phyloP scores from a whole-genome alignment of 2,888 invertebrate genomes.

The Listrodromus nycthemerus region DNA sequence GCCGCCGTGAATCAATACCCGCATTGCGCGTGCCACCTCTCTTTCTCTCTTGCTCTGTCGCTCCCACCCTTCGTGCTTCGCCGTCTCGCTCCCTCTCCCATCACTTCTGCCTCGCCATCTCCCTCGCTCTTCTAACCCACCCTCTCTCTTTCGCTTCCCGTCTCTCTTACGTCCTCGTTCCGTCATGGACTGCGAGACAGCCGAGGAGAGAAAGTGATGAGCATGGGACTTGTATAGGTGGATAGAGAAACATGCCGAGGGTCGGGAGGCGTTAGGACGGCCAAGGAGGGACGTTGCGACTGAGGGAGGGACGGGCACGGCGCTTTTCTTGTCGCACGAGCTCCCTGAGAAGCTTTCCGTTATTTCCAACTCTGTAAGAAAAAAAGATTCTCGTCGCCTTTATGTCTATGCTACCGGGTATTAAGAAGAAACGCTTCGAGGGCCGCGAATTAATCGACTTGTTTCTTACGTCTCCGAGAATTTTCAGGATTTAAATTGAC shows the following conservation, averaged over 20 bases:
- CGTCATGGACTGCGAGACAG: constrained; percentile 78
- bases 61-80: constrained; percentile 83
- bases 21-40: constrained; percentile 84
- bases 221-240: constrained; percentile 63
- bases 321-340: background rate
- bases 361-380: background rate
- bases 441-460: background rate
- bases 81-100: constrained; percentile 83
- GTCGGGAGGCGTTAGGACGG: background rate
- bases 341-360: background rate
- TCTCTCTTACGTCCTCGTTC: constrained; percentile 82
- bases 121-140: constrained; percentile 75
- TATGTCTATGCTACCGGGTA: background rate
- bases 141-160: constrained; percentile 67
- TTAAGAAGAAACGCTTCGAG: background rate
- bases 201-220: constrained; percentile 75
- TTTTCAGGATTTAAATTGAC: no score
- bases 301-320: background rate
- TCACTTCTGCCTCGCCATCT: constrained; percentile 79
- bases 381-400: background rate
- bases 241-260: constrained; percentile 37
- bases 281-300: constrained; percentile 4
- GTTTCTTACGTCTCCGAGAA: no score
- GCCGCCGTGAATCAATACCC: constrained; percentile 85
- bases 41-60: constrained; percentile 83